Base-by-base conservation (phyloP, 2,113 vertebrate species). In the Planiliza haematocheilus region DNA sequence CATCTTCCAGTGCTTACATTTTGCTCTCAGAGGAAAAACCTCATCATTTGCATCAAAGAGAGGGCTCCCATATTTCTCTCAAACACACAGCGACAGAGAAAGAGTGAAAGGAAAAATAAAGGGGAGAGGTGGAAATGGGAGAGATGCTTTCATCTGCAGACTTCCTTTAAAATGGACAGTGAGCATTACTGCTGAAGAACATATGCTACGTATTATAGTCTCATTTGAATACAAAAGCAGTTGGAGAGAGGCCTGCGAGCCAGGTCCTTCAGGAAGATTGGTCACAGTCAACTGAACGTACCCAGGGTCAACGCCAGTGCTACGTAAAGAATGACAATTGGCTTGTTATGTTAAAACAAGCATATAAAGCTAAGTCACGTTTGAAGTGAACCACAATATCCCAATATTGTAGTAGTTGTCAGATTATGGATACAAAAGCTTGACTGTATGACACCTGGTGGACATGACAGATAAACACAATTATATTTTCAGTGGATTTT, bases 221-320 rank as follows among this genome's bases (percentile, higher is more conserved):
- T 88, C 81, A 92, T 93, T 92, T 93, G 90, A 93, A 93, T 92
- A 93, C 91, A 94, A 94, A 92, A 92, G 89, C 82, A 87, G 63
- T 77, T 61, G 84, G 81, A 41, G 43, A 77, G 74, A 81, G 73
- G 83, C 74, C 81, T 72, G 60, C 51, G 80, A 79, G 78, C 71
- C 8, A 24, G 57, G 65, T 74, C 79, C 83, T 85, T 89, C 88
- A 85, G 42, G 81, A 53, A 79, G 78, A 91, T 88, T 86, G 83
- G 90, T 88, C 90, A 90, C 88, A 93, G 74, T 77, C 62, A 80
- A 79, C 59, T 80, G 72, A 76, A 82, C 73, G 57, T 38, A 81
- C 70, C 53, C 62, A 51, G 69, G 80, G 86, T 85, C 79, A 86
- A 75, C 82, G 68, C 21, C 59, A 67, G 79, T 17, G 65, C 68